Conservation (phyloP, 2,888 invertebrate species). For the Heliconius ethilla region DNA sequence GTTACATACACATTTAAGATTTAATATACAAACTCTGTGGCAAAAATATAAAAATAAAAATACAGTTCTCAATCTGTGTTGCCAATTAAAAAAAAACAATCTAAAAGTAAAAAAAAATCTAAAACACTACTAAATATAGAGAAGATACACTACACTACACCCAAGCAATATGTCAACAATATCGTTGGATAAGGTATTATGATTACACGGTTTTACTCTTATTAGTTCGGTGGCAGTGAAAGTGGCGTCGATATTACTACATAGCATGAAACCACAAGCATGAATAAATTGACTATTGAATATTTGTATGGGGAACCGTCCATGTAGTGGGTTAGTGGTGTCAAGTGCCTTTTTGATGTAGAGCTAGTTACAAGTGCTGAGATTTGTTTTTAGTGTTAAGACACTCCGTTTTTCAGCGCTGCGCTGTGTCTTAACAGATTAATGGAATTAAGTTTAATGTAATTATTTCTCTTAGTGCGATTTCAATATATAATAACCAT, state of each 20-base stretch:
- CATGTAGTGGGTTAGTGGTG: not conserved
- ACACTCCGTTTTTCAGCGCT: not conserved
- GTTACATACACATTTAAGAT: no score
- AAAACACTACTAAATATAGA: not conserved
- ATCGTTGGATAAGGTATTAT: conserved; percentile 33
- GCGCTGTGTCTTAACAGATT: not conserved
- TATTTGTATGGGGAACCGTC: not conserved
- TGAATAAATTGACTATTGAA: conserved; percentile 30
- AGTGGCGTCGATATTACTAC: conserved; percentile 36
- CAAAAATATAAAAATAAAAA: not conserved
- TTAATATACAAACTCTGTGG: no score
- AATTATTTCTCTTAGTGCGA: no score
- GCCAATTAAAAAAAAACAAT: not conserved
- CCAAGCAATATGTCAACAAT: conserved; percentile 20
- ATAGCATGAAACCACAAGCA: conserved; percentile 35
- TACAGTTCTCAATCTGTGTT: not conserved
- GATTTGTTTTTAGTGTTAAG: not conserved
- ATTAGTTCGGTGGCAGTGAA: conserved; percentile 35
- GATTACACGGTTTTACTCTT: conserved; percentile 32
- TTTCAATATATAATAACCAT: no score
- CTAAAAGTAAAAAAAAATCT: not conserved
- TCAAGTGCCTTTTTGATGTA: conserved; percentile 5
- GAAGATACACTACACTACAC: not conserved
- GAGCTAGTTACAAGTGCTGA: not conserved
- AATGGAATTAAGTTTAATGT: no score